These are phyloP conservation scores for Esox lucius DNA, from an alignment of 2,797 vertebrate genomes.

Conservation along the genomic window DNA sequence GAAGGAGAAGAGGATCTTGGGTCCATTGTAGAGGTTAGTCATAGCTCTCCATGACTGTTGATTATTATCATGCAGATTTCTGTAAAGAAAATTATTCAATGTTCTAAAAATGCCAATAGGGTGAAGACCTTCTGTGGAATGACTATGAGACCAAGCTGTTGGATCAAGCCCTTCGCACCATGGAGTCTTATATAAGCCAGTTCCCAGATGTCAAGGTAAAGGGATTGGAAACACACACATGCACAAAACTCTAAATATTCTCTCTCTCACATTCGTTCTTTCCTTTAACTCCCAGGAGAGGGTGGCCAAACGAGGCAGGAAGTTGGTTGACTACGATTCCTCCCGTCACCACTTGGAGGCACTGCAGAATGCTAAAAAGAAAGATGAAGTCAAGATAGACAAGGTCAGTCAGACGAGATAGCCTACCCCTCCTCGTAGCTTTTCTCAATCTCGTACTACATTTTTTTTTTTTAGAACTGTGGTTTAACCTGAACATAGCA, in stretches of 20 bases:
- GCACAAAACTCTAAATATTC: neutral
- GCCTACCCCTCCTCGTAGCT: neutral
- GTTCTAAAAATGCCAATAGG: constrained; percentile 66
- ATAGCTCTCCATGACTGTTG: neutral
- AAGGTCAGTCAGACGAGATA: constrained; percentile 77
- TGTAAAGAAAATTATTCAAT: neutral
- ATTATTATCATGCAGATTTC: constrained; percentile 15
- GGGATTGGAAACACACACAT: neutral
- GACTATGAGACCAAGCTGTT: constrained; percentile 91
- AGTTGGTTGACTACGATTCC: constrained; percentile 94
- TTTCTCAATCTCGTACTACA: no score
- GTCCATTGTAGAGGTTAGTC: constrained; percentile 82
- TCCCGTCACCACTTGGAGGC: constrained; percentile 89
- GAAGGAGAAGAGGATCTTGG: constrained; percentile 82
- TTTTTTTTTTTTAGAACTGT: no score
- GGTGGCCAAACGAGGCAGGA: constrained; percentile 91
- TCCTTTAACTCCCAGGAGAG: constrained; percentile 78
- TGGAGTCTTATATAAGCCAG: constrained; percentile 91
- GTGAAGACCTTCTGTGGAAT: constrained; percentile 92
- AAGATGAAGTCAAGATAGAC: constrained; percentile 88
- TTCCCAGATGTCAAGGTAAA: constrained; percentile 89
- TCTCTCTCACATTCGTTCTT: neutral
- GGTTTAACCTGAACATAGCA: no score
- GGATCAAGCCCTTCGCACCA: constrained; percentile 85
- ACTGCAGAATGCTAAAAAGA: constrained; percentile 89